Conservation (phyloP, 2,888 invertebrate genomes). For the Prionchulus punctatus region DNA sequence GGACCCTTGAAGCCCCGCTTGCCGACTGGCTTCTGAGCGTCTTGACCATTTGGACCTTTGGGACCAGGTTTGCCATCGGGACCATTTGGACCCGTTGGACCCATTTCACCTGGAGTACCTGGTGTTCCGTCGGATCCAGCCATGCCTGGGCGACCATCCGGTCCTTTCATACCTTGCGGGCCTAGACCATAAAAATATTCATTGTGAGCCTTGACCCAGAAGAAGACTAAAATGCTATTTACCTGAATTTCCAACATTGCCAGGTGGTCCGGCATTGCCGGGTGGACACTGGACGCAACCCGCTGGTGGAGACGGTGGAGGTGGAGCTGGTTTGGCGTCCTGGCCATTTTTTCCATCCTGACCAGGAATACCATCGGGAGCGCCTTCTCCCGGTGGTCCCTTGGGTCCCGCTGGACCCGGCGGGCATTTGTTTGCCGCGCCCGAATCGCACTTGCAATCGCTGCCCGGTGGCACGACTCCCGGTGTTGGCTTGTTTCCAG, state of each 20-base stretch:
- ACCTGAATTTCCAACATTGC: neutral
- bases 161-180: constrained; percentile 3
- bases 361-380: neutral
- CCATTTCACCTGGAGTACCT: neutral
- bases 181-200: too few relatives aligned
- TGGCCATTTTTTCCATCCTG: neutral
- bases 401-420: neutral
- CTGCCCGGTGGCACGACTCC: too few relatives aligned
- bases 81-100: neutral
- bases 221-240: neutral
- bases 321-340: too few relatives aligned
- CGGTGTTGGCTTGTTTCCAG: too few relatives aligned
- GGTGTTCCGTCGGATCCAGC: neutral
- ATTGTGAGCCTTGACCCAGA: too few relatives aligned
- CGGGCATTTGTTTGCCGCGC: neutral
- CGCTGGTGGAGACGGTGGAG: neutral
- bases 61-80: neutral
- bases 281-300: neutral
- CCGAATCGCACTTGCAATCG: neutral
- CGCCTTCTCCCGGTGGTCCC: neutral
- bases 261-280: neutral
- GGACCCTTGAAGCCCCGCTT: neutral
- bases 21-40: neutral
- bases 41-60: neutral
- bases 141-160: neutral